phyloP scores from a whole-genome alignment of 2,797 vertebrate species.

The Melanogrammus aeglefinus region DNA sequence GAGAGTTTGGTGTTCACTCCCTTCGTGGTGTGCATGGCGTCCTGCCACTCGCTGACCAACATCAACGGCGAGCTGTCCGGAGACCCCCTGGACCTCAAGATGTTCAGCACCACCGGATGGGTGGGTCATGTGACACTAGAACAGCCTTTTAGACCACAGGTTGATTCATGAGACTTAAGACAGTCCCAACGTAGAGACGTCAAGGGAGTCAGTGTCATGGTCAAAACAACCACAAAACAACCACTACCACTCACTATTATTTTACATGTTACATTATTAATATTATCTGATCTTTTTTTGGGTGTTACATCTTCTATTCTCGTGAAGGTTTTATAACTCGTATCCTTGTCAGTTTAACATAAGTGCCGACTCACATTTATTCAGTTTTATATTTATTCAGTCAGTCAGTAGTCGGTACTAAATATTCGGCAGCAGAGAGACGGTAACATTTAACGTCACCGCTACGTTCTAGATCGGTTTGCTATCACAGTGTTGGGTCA shows the following conservation, averaged over 20 bases:
- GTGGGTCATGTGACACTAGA: slow-evolving; percentile 61
- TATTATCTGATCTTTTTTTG: not conserved
- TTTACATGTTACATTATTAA: too few relatives aligned
- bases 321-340: not conserved
- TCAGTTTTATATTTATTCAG: not conserved
- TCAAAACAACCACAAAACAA: too few relatives aligned
- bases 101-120: slow-evolving; percentile 96
- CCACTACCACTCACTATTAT: too few relatives aligned
- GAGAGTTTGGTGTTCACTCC: slow-evolving; percentile 79
- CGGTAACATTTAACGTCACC: not conserved
- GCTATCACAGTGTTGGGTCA: not conserved
- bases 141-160: not conserved
- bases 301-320: not conserved
- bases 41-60: slow-evolving; percentile 95
- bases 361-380: not conserved
- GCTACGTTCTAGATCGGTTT: not conserved
- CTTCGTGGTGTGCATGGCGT: slow-evolving; percentile 93
- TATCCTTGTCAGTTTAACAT: not conserved
- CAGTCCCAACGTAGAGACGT: not conserved
- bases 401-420: not conserved
- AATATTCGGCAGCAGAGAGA: not conserved
- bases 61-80: slow-evolving; percentile 93
- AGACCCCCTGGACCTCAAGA: slow-evolving; percentile 96
- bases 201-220: not conserved
- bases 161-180: not conserved